These are phyloP conservation scores for Noctua janthina DNA, from an alignment of 2,888 invertebrate genomes.

Conservation along the genomic window DNA sequence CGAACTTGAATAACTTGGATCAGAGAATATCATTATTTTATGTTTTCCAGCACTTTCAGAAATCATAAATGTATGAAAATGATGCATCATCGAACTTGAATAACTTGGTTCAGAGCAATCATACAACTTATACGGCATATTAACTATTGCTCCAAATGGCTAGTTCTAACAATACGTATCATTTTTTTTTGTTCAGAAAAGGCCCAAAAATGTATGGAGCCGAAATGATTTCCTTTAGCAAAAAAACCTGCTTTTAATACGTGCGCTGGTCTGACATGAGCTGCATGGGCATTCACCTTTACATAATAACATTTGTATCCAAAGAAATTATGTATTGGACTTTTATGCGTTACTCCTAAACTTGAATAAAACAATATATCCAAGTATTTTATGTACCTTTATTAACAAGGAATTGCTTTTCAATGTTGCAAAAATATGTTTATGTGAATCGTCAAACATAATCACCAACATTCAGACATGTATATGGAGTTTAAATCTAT, in stretches of 20 bases:
- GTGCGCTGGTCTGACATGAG: background rate
- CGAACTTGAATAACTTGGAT: no score
- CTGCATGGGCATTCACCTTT: background rate
- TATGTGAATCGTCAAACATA: background rate
- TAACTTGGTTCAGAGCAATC: no score
- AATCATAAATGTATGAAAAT: no score
- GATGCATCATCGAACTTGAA: no score
- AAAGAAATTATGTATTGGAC: background rate
- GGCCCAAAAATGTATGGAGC: no score
- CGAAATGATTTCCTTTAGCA: no score
- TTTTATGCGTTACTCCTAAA: background rate
- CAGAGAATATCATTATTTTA: no score
- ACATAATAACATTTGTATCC: background rate
- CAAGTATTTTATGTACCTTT: background rate
- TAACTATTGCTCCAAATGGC: no score
- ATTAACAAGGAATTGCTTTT: conserved; percentile 2
- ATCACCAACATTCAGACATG: background rate
- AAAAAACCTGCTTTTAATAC: background rate
- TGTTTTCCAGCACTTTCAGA: no score
- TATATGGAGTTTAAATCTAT: background rate
- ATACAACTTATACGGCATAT: no score
- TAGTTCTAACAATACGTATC: no score
- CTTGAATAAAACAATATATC: background rate
- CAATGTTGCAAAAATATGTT: conserved; percentile 12
- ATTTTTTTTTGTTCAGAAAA: no score